Evolutionary conservation across 2,888 invertebrate genomes (phyloP), one percentile per base, ranked within the genome.

Genomic region (Lobophora halterata): DNA sequence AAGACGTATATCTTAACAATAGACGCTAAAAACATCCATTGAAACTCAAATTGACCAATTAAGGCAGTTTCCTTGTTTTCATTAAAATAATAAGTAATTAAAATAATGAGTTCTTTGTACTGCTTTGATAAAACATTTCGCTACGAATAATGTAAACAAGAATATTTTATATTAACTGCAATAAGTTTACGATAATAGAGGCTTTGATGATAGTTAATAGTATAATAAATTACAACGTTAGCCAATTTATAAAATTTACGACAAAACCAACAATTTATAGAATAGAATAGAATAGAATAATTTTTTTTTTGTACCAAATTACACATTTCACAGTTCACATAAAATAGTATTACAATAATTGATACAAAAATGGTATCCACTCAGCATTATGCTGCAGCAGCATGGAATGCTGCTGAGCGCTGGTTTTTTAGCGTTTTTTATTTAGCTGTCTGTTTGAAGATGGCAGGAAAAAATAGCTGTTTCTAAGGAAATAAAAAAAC

Each of bases 61-160:
- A 34, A 12, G 18, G 12, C 16, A 11, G 20, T 46, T 48, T 46
- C 49, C 49, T 46, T 38, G 28, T 43, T 46, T 46, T 32, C 30
- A 52, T 47, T 42, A 33, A 45, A 23, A 13, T 25, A 34, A 46
- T 29, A 19, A 18, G 9, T 21, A 36, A 49, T 35, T 23, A 40
- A 42, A 39, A 31, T 46, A 52, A 53, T 48, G 50, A 53, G 50
- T 53, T 53, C 50, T 50, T 48, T 52, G 52, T 48, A 30, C 50
- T 18, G 16, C 23, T 8, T 30, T 39, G 52, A 50, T 48, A 46
- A 53, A 36, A 36, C 27, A 45, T 52, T 49, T 14, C 27, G 39
- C 34, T 36, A 34, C 35, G 38, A 49, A 43, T 27, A 30, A 12
- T 37, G 32, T 48, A 45, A 48, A 46, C 42, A 48, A 44, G 36